Base-by-base conservation (phyloP, 1,140 invertebrate species). In the Drosophila nasuta region DNA sequence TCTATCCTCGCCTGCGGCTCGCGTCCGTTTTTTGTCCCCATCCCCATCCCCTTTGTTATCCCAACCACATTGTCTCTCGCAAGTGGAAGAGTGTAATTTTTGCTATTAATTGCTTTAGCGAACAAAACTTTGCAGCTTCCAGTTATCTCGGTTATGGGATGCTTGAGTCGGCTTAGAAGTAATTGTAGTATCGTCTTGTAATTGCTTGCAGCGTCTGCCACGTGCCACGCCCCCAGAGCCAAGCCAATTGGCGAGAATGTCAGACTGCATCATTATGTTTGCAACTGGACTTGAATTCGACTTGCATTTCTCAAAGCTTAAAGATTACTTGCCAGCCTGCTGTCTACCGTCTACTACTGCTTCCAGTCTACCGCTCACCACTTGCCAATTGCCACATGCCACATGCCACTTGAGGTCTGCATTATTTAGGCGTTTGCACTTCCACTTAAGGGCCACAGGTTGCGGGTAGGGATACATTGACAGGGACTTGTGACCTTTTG, bases 101-200 rank as follows among this genome's bases (percentile, higher is more conserved):
- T 75, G 77, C 85, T 89, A 88, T 88, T 88, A 88, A 83, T 87
- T 87, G 82, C 85, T 74, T n/a, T 60, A 58, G 11, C 41, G 52
- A 70, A 56, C 75, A 71, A 86, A 85, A 87, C 79, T 79, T 85
- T 85, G 54, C 62, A 81, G 82, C 79, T 85, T 77, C 78, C 58
- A 81, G 78, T 79, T 82, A 65, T 62, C 45, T n/a, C 41, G 35
- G 15, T 8, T 17, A 5, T 41, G 54, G 15, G 41, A n/a, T 43
- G 41, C 11, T 2, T 13, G 41, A 17, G n/a, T 11, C 8, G 35
- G 67, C 58, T 89, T 89, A 80, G 77, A 78, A 72, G 77, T 89
- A 88, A 88, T 89, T 88, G 83, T 70, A 64, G 81, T 89, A 89
- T 88, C 80, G 73, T 72, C 67, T 82, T 83, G 83, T 87, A 87